Evolutionary conservation across 1,140 invertebrate genomes (phyloP).

Genomic region (Drusus annulatus): DNA sequence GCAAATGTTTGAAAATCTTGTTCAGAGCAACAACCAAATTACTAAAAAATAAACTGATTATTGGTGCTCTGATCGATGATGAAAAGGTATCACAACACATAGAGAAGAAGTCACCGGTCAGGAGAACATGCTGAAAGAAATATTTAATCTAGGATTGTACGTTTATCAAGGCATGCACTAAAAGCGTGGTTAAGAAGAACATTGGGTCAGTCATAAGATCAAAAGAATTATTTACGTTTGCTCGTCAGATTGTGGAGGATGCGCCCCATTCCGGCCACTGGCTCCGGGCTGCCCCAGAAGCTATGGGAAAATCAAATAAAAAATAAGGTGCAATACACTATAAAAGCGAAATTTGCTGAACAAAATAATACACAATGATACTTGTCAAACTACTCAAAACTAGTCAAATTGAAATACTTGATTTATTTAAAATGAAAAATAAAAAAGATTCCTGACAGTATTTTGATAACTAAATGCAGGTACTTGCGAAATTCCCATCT

Average conservation of each 20-base stretch:
- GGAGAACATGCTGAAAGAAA: constrained; percentile 43
- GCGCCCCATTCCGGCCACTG: constrained; percentile 60
- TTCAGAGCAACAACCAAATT: no score
- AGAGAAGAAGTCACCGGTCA: constrained; percentile 10
- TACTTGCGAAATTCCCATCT: neutral
- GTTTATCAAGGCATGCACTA: constrained; percentile 33
- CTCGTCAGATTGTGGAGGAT: constrained; percentile 64
- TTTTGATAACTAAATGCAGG: no score
- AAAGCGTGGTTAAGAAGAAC: constrained; percentile 21
- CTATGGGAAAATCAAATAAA: constrained; percentile 70
- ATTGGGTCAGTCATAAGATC: constrained; percentile 63
- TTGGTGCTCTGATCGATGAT: neutral
- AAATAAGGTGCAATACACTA: constrained; percentile 61
- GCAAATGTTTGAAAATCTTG: no score
- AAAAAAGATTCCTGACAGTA: neutral
- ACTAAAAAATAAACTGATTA: neutral
- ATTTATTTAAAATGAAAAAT: neutral
- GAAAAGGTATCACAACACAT: neutral
- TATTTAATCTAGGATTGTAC: neutral
- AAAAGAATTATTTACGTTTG: constrained; percentile 73
- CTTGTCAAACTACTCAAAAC: constrained; percentile 4
- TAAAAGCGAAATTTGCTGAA: constrained; percentile 53
- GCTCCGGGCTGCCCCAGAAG: constrained; percentile 74
- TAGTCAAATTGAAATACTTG: neutral
- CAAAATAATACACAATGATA: constrained; percentile 47